Evolutionary conservation across 2,113 vertebrate species (phyloP), one percentile per base, ranked within the genome.

Genomic region (Hyla sarda): DNA sequence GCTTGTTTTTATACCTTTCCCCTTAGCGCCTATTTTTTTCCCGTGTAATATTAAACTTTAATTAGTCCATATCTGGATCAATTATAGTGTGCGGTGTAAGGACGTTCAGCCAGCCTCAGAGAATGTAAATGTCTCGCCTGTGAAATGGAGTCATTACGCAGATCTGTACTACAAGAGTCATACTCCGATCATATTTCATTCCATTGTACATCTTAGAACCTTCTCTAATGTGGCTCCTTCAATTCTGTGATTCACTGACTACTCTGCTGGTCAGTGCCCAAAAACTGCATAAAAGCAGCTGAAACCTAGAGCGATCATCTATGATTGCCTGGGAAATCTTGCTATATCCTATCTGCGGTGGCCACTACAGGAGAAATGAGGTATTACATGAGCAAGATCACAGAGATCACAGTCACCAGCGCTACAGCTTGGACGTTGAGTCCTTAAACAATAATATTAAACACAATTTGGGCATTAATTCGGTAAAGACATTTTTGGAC

Each of bases 31-130:
- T 32, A 73, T 60, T 71, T 81, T 72, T 84, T 80, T 45, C 34
- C 69, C 19, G 14, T 81, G 77, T 81, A 73, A 60, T 81, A 86
- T 81, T 86, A 86, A 86, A 86, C 65, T 86, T 81, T 86, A 86
- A 86, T 81, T 86, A 86, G 84, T 72, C 77, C 50, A 81, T 60
- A 80, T 86, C 79, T 73, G 52, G 67, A 81, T 81, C 77, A 80
- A 30, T 73, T 86, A 81, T 81, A 81, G 30, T 12, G 50, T 41
- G 41, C 48, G 71, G 32, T 73, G 65, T 37, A 60, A 73, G 67
- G 41, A 58, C 50, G 67, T 86, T 86, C 76, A 86, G 30, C 47
- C 62, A 37, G 32, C 75, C 54, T 30, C 45, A 47, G 77, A 81
- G 58, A 81, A 58, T 60, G 58, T 28, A 69, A 85, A 85, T 67